phyloP scores from a whole-genome alignment of 2,888 invertebrate species.

The Chironomus riparius region DNA sequence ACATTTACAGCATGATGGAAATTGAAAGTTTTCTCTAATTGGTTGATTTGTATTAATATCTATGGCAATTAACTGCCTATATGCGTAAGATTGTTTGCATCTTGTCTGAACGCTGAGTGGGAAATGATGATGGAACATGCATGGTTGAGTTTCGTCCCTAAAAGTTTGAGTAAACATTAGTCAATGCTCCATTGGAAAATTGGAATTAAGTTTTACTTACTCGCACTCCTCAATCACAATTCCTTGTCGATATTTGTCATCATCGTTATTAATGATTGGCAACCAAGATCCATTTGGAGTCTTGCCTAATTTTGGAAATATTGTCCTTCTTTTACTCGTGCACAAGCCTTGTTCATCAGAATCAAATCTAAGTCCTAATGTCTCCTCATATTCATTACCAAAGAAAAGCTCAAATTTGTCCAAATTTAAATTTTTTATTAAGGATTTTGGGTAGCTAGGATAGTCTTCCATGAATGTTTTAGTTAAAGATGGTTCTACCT shows the following conservation, averaged over 20 bases:
- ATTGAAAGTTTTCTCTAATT: conserved; percentile 17
- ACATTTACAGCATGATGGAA: conserved; percentile 23
- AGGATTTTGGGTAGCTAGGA: neutral
- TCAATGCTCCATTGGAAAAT: neutral
- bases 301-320: neutral
- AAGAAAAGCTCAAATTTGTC: conserved; percentile 15
- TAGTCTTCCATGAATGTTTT: neutral
- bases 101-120: neutral
- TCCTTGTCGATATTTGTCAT: conserved; percentile 16
- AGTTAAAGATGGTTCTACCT: too few relatives aligned
- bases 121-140: neutral
- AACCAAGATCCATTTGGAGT: neutral
- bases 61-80: conserved; percentile 1
- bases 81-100: conserved; percentile 13
- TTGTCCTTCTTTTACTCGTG: neutral
- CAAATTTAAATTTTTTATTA: neutral
- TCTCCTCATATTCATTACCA: neutral
- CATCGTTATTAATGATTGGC: neutral
- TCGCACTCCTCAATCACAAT: conserved; percentile 17
- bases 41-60: neutral
- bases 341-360: conserved; percentile 13
- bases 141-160: neutral
- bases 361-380: neutral
- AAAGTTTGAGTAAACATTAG: neutral
- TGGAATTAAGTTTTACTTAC: neutral